Percentiles rank a stretch among this genome's conserved stretches.
phyloP scores from a whole-genome alignment of 2,888 invertebrate species.

The Polietes domitor region DNA sequence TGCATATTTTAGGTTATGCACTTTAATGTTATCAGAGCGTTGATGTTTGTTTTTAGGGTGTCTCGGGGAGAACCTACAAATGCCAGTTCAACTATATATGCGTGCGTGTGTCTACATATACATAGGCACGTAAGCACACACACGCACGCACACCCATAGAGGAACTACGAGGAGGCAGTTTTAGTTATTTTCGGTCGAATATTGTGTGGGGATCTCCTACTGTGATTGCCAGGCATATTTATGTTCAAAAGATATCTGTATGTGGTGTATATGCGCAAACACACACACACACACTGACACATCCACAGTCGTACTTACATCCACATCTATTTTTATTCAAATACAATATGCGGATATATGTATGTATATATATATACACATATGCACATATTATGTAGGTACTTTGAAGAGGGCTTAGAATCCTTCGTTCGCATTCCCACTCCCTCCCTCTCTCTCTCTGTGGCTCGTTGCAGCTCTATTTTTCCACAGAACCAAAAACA shows the following conservation, averaged over 20 bases:
- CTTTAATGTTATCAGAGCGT: conserved; percentile 62
- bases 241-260: conserved; percentile 48
- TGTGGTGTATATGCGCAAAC: conserved; percentile 31
- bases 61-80: background rate
- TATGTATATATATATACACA: background rate
- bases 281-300: background rate
- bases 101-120: conserved; percentile 19
- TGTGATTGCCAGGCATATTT: conserved; percentile 66
- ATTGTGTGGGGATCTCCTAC: conserved; percentile 61
- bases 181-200: conserved; percentile 55
- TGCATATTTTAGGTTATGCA: conserved; percentile 55
- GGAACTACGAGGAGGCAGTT: conserved; percentile 50
- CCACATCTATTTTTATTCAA: background rate
- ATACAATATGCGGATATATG: background rate
- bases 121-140: no score
- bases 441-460: no score
- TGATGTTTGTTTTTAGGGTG: conserved; percentile 24
- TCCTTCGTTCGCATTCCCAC: conserved; percentile 1
- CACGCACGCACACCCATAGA: conserved; percentile 12
- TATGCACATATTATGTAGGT: conserved; percentile 10
- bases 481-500: background rate
- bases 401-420: conserved; percentile 7
- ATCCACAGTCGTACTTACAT: background rate
- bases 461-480: conserved; percentile 5
- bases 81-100: background rate